Base-by-base conservation (phyloP, 2,888 invertebrate genomes). In the Shargacucullia verbasci region DNA sequence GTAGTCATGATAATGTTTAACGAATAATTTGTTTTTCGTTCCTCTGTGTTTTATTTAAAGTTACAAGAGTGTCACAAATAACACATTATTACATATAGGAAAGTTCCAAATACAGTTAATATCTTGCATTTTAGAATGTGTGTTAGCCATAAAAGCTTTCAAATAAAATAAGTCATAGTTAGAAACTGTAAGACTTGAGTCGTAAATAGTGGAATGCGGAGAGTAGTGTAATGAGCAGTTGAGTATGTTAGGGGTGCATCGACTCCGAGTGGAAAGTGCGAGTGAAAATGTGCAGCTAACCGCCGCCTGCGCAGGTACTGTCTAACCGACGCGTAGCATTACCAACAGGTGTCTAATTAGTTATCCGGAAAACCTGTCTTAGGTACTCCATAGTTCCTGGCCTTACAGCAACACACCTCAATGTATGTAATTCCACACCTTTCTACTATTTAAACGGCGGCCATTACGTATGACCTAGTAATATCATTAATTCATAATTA, bases 321-420 rank as follows among this genome's bases (percentile, higher is more conserved):
- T 43, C 43, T 33, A 20, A 11, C n/a, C 38, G 25, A 64, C 49
- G 57, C 53, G 44, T 63, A 64, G 61, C 62, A 69, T 73, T 78
- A 67, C 57, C 52, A 60, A 70, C 66, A 66, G 70, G 73, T 76
- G 68, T 71, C 57, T 79, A 81, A 82, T 83, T 81, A 83, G 49
- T 70, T 70, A 73, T 74, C 79, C 79, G 81, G 85, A 83, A 84
- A 80, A 78, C 72, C 63, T 54, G 74, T 66, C 67, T 54, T 39
- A 47, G 55, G 46, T 29, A 29, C 27, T 29, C 41, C 6, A 15
- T 54, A 57, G 57, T 73, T 57, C 61, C 50, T 57, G 45, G 55
- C 47, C 43, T n/a, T 37, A 47, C 40, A 55, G 48, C 50, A 34
- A 41, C 53, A 50, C 46, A 40, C 35, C 59, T 47, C 35, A 9